Base-by-base conservation (phyloP, 2,888 invertebrate species). In the Drosophila algonquin region DNA sequence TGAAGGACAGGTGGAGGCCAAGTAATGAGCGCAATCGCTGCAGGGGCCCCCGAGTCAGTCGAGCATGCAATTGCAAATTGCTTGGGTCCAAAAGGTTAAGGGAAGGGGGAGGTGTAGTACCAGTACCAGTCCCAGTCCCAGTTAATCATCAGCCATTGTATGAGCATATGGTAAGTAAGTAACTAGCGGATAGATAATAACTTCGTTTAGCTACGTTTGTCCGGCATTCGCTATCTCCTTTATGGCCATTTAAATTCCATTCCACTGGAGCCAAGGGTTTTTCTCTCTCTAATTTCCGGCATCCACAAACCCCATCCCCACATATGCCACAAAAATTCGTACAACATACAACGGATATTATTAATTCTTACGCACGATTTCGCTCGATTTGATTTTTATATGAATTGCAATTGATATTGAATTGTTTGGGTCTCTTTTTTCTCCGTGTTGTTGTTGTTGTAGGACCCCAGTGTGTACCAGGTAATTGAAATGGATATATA, bases 331-430 rank as follows among this genome's bases (percentile, higher is more conserved):
- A 57, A 56, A 56, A 21, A 58, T 61, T 64, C 47, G 27, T 40
- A 64, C 69, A 63, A 70, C 75, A 73, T 47, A 65, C 62, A 77
- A 72, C 87, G 85, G 89, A 89, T 83, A 87, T 87, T 77, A 85
- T 87, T 84, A 87, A 87, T 81, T 87, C 84, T 84, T 76, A 76
- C 85, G 77, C 85, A 77, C 76, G 78, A 89, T 75, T 85, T 81
- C 89, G 70, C 85, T 89, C 77, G 76, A 87, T 89, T 83, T 83
- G 75, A 79, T 85, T 84, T 88, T 87, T 87, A 81, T 79, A 63
- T 77, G 56, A 52, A 75, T 73, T 46, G 63, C 76, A 73, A 64
- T 73, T 75, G 63, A 71, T 76, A 68, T 85, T 63, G 50, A 62
- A 47, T 65, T 72, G 55, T 62, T 18, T 62, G 48, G 60, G 48